Percentiles rank a stretch among this genome's conserved stretches.
phyloP scores from a whole-genome alignment of 2,888 invertebrate species.

The Omphaloscelis lunosa region DNA sequence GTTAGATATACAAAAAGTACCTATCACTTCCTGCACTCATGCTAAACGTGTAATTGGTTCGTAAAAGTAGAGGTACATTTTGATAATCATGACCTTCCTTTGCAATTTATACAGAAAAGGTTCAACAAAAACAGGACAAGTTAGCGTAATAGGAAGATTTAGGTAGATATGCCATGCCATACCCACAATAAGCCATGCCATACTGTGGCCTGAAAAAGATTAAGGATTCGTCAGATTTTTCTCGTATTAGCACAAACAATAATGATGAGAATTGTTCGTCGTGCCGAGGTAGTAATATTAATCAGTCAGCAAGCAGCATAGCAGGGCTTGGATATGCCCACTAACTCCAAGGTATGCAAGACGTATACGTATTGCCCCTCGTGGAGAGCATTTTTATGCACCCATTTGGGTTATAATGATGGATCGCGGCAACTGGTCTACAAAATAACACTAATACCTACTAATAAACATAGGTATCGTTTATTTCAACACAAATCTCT shows the following conservation, averaged over 20 bases:
- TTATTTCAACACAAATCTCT: neutral
- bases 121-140: neutral
- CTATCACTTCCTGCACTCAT: neutral
- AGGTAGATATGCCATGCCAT: neutral
- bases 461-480: neutral
- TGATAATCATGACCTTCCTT: neutral
- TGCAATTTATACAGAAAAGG: neutral
- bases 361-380: neutral
- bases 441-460: neutral
- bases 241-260: neutral
- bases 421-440: neutral
- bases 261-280: neutral
- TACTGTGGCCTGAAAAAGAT: neutral
- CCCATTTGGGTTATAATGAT: neutral
- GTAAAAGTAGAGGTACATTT: neutral
- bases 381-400: neutral
- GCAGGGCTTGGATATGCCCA: neutral
- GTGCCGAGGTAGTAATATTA: neutral
- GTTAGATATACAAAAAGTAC: neutral
- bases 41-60: constrained; percentile 2
- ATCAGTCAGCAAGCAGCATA: neutral
- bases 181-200: neutral
- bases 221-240: constrained; percentile 1
- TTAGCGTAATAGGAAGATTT: neutral
- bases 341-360: neutral